These are phyloP conservation scores for Coleophora deauratella DNA, from an alignment of 2,888 invertebrate species.

Conservation along the genomic window DNA sequence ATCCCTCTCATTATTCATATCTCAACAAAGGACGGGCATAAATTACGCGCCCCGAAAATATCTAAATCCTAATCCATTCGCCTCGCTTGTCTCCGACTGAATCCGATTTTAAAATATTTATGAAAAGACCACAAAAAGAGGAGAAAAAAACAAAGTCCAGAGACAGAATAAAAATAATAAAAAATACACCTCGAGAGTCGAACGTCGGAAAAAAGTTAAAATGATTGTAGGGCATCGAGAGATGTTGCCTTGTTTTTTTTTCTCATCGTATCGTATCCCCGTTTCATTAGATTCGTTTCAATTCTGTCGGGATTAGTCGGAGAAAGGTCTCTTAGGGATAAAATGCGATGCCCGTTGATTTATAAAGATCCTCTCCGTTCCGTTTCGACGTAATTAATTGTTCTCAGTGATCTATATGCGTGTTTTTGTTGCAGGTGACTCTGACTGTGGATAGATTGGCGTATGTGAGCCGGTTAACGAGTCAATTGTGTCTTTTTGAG, in stretches of 20 bases:
- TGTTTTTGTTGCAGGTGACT: constrained; percentile 36
- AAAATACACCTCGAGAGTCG: constrained; percentile 54
- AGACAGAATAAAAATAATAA: constrained; percentile 65
- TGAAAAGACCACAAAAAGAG: constrained; percentile 61
- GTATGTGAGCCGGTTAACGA: constrained; percentile 12
- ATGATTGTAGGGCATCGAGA: constrained; percentile 66
- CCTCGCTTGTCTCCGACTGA: constrained; percentile 65
- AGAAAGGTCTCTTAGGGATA: constrained; percentile 63
- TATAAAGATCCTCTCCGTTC: constrained; percentile 55
- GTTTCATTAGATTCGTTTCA: constrained; percentile 71
- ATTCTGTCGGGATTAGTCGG: constrained; percentile 67
- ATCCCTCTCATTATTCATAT: constrained; percentile 65
- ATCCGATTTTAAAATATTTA: constrained; percentile 73
- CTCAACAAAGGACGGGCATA: constrained; percentile 66
- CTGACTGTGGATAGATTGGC: constrained; percentile 3
- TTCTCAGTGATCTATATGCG: constrained; percentile 40
- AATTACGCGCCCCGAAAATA: constrained; percentile 69
- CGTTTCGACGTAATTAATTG: constrained; percentile 61
- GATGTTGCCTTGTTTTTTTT: constrained; percentile 48
- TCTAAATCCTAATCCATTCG: constrained; percentile 73
- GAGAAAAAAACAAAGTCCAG: constrained; percentile 48
- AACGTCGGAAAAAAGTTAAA: constrained; percentile 67
- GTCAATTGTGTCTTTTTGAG: constrained; percentile 16
- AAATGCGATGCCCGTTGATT: constrained; percentile 64
- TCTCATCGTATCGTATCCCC: constrained; percentile 39